Evolutionary conservation across 2,797 vertebrate genomes (phyloP), one percentile per base, ranked within the genome.

Genomic region (Oceanodroma leucorhoa): DNA sequence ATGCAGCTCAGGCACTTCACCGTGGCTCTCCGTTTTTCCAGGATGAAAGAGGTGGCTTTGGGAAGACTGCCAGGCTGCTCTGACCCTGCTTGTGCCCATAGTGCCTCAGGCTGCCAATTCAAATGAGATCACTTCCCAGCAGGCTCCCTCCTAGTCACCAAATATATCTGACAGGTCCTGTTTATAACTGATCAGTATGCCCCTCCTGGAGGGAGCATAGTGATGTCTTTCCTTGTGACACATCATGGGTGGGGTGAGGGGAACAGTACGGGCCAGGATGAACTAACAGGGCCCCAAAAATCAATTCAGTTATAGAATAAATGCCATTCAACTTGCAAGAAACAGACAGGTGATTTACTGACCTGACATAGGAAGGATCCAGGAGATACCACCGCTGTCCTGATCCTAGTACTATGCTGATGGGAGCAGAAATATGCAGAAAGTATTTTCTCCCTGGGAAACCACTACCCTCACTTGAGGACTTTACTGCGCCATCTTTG

Each of bases 11-110:
- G 46, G 10, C 9, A 60, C 9, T 54, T 83, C n/a, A 53, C 23
- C 3, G 2, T 0, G 0, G 5, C 21, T 80, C 2, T 83, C 2
- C 0, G 2, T 43, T 85, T 80, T 58, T 40, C 12, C 10, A 18
- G n/a, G 23, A 30, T 55, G 36, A 70, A 67, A 67, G 11, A 43
- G 14, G 24, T 0, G 0, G 18, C 15, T 88, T 29, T 48, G n/a
- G 30, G 17, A 62, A n/a, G 29, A 46, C 11, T 62, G 27, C 19
- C 40, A 78, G 46, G 11, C 29, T 57, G 3, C 32, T 81, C 50
- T 78, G 38, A 32, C n/a, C 32, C 9, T 62, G 8, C 29, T 22
- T 43, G 18, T 90, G 26, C 26, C 36, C 40, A 32, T 10, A 41
- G 27, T 2, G 43, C 17, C 64, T 58, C 43, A 32, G 23, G 23